phyloP scores from a whole-genome alignment of 2,113 vertebrate genomes.

The Chaetops frenatus region DNA sequence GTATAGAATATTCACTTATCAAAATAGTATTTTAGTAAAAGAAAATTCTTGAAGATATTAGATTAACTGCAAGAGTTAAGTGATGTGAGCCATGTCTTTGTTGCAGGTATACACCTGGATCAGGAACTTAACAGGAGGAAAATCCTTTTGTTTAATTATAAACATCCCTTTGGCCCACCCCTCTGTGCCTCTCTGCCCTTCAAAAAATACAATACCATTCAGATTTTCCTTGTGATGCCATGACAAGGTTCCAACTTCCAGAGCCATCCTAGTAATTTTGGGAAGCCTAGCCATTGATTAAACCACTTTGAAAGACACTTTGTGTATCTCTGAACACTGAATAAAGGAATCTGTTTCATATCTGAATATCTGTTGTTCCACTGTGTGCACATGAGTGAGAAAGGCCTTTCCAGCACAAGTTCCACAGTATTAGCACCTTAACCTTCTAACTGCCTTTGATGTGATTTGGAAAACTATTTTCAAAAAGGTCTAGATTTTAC shows the following conservation, averaged over 20 bases:
- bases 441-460: neutral
- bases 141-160: neutral
- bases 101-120: neutral
- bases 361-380: neutral
- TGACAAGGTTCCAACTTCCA: neutral
- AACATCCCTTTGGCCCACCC: neutral
- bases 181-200: neutral
- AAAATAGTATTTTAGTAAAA: neutral
- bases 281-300: neutral
- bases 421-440: neutral
- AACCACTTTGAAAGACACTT: neutral
- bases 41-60: neutral
- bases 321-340: neutral
- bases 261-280: neutral
- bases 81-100: neutral
- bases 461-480: neutral
- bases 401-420: neutral
- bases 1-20: neutral
- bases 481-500: neutral
- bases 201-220: neutral
- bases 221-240: neutral
- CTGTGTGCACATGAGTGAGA: neutral
- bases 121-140: neutral
- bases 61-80: neutral
- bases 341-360: neutral